A percentile compares a stretch with the other conserved stretches of the same genome.
These are phyloP conservation scores for Chlamydotis undulata DNA, from an alignment of 2,113 vertebrate species.

Conservation along the genomic window DNA sequence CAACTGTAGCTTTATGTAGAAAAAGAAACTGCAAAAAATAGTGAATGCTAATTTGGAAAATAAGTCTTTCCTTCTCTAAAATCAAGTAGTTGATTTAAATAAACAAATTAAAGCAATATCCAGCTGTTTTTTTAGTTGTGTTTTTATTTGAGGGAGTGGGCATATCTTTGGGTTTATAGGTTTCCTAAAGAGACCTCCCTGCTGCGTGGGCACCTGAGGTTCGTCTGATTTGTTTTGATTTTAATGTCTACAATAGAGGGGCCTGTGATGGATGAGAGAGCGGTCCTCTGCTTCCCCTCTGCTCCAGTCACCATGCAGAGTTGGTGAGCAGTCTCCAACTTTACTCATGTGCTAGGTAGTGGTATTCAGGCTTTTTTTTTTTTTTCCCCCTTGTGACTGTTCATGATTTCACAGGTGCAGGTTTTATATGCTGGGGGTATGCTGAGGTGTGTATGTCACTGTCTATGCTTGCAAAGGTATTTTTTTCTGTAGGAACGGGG, in stretches of 20 bases:
- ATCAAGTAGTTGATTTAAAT: neutral
- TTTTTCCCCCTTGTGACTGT: neutral
- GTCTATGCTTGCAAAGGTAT: neutral
- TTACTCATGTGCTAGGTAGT: neutral
- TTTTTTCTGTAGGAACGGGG: neutral
- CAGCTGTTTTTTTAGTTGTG: neutral
- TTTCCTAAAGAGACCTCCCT: neutral
- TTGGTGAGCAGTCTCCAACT: neutral
- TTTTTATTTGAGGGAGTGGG: neutral
- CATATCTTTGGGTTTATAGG: neutral
- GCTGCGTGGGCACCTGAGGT: neutral
- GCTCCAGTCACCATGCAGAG: rapidly evolving
- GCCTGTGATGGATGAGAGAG: neutral
- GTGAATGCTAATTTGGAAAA: neutral
- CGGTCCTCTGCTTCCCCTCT: neutral
- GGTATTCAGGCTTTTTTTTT: neutral
- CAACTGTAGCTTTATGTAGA: neutral
- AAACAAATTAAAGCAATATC: neutral
- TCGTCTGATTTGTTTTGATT: neutral
- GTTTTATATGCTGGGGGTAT: neutral
- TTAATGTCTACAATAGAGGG: neutral
- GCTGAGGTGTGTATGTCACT: neutral
- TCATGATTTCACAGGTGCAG: neutral
- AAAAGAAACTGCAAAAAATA: neutral
- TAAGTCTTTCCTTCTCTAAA: neutral